These are phyloP conservation scores for Epinephelus moara DNA, from an alignment of 2,113 vertebrate species.

Conservation along the genomic window DNA sequence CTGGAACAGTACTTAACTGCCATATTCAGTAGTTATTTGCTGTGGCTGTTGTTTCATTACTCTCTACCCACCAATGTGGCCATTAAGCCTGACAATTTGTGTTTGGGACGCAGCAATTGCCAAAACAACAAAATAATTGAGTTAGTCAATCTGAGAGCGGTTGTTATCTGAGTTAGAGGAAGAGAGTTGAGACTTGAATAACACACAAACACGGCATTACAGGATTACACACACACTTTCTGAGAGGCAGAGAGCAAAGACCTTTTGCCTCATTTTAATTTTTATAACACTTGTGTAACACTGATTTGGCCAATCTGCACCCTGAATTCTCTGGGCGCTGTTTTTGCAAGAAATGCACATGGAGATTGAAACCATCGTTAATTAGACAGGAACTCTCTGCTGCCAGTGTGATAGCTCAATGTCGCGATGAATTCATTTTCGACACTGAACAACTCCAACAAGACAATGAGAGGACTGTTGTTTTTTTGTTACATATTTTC, in stretches of 20 bases:
- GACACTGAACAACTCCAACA: not conserved
- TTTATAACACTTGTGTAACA: not conserved
- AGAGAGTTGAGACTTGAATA: not conserved
- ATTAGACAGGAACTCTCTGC: not conserved
- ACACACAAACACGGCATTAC: not conserved
- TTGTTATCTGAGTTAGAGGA: not conserved
- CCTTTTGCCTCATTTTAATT: not conserved
- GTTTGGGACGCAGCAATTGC: not conserved
- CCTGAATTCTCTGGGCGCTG: not conserved
- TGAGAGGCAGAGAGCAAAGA: not conserved
- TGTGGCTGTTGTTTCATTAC: slow-evolving; percentile 17
- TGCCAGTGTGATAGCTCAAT: not conserved
- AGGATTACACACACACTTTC: not conserved
- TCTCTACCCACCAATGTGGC: not conserved
- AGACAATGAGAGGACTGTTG: slow-evolving; percentile 1
- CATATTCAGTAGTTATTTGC: not conserved
- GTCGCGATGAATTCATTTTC: not conserved
- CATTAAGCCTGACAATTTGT: slow-evolving; percentile 6
- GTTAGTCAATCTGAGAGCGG: not conserved
- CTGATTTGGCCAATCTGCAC: not conserved
- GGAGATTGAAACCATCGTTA: not conserved
- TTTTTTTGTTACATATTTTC: not conserved
- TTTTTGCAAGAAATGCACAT: not conserved
- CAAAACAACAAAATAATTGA: slow-evolving; percentile 19
- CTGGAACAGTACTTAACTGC: not conserved